Evolutionary conservation across 2,113 vertebrate genomes (phyloP).

Genomic region (Actenoides lindsayi): DNA sequence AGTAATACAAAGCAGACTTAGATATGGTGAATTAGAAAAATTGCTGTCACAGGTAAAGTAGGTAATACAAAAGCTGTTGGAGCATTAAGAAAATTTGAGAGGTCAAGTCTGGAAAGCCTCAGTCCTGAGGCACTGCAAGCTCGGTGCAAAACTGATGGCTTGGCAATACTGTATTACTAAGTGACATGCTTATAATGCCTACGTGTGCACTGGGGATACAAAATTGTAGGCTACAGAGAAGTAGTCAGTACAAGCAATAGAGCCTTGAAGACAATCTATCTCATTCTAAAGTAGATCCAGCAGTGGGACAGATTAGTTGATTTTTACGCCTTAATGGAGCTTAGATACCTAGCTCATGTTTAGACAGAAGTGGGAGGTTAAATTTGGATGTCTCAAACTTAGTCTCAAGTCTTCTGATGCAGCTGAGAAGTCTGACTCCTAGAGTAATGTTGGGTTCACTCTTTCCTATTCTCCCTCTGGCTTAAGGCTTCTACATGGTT

Average conservation of each 20-base stretch:
- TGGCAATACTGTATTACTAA: not conserved
- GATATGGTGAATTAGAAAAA: not conserved
- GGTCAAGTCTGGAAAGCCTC: not conserved
- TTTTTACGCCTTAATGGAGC: not conserved
- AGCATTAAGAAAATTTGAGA: not conserved
- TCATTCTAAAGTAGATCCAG: not conserved
- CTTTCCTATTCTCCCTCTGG: not conserved
- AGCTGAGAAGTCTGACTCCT: not conserved
- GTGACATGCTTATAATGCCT: not conserved
- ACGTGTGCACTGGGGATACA: not conserved
- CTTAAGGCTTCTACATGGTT: not conserved
- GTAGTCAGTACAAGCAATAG: not conserved
- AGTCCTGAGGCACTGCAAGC: not conserved
- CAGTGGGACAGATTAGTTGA: not conserved
- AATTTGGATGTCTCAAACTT: not conserved
- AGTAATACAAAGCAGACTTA: not conserved
- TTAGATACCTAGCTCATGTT: not conserved
- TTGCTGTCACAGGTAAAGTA: not conserved
- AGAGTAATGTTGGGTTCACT: not conserved
- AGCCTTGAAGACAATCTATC: not conserved
- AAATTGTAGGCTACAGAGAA: not conserved
- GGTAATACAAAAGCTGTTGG: not conserved
- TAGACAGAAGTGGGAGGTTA: not conserved
- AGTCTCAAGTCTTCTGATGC: not conserved
- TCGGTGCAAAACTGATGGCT: not conserved